phyloP scores from a whole-genome alignment of 2,888 invertebrate genomes.

The Vannuccia rotundouncinata region DNA sequence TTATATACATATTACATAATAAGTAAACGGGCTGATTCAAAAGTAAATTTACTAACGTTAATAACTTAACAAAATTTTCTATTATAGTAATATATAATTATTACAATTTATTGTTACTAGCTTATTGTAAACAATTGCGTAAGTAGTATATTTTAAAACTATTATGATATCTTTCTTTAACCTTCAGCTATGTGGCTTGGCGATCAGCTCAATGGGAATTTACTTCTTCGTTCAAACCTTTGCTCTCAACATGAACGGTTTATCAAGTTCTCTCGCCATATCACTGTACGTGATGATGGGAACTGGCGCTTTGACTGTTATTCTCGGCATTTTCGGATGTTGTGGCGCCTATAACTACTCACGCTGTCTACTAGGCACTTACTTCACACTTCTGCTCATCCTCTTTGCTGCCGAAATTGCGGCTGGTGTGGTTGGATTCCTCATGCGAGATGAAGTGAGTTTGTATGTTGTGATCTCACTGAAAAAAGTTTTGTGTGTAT shows the following conservation, averaged over 20 bases:
- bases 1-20: too few species aligned
- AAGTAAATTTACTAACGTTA: too few species aligned
- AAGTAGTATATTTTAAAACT: too few species aligned
- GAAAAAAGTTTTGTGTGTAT: too few species aligned
- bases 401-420: slow-evolving; percentile 31
- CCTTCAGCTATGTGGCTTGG: slow-evolving; percentile 28
- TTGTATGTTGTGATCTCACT: too few species aligned
- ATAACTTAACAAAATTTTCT: too few species aligned
- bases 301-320: slow-evolving; percentile 10
- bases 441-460: background rate
- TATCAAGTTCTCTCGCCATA: background rate
- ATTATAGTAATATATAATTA: too few species aligned
- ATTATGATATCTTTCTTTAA: too few species aligned
- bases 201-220: background rate
- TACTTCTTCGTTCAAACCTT: slow-evolving; percentile 7
- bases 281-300: slow-evolving; percentile 12
- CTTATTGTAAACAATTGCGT: too few species aligned
- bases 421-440: slow-evolving; percentile 13
- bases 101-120: too few species aligned
- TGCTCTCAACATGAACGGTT: background rate
- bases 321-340: slow-evolving; percentile 28
- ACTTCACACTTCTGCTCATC: slow-evolving; percentile 22
- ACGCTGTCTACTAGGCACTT: slow-evolving; percentile 14
- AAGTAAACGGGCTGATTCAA: too few species aligned
- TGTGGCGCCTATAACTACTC: slow-evolving; percentile 29